Conservation (phyloP, 2,888 invertebrate genomes). For the Apocheima hispidaria region DNA sequence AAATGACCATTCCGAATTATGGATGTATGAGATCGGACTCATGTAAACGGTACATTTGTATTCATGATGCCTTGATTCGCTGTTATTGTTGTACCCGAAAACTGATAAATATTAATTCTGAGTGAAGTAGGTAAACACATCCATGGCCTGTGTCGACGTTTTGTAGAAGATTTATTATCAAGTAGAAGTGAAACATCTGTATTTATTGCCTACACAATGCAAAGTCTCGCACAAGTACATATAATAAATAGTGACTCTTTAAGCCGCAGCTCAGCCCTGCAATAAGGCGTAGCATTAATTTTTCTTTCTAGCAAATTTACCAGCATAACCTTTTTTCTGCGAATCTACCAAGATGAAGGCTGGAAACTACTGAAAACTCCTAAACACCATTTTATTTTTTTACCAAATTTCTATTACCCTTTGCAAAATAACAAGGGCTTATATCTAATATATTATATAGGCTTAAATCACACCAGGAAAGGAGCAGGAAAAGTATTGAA, state of each 20-base stretch:
- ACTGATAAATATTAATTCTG: slow-evolving; percentile 74
- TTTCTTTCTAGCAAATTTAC: too few species aligned
- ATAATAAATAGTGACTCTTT: background rate
- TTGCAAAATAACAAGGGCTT: too few species aligned
- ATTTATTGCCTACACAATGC: background rate
- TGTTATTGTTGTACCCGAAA: slow-evolving; percentile 67
- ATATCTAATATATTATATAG: too few species aligned
- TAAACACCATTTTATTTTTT: too few species aligned
- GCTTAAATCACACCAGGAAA: too few species aligned
- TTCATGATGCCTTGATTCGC: slow-evolving; percentile 74
- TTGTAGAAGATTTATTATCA: slow-evolving; percentile 2
- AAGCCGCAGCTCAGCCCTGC: too few species aligned
- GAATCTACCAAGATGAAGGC: too few species aligned
- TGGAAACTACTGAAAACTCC: too few species aligned
- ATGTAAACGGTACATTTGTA: slow-evolving; percentile 70
- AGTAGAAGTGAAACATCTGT: slow-evolving; percentile 2
- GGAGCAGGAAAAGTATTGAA: too few species aligned
- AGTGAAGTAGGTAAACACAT: slow-evolving; percentile 52
- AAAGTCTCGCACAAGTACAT: background rate
- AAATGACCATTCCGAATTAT: slow-evolving; percentile 56
- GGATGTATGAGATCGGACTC: slow-evolving; percentile 64
- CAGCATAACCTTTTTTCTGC: too few species aligned
- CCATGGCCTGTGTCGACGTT: slow-evolving; percentile 36
- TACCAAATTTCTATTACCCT: too few species aligned
- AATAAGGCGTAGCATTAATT: too few species aligned